Conservation (phyloP, 2,113 vertebrate genomes). For the Cariama cristata region DNA sequence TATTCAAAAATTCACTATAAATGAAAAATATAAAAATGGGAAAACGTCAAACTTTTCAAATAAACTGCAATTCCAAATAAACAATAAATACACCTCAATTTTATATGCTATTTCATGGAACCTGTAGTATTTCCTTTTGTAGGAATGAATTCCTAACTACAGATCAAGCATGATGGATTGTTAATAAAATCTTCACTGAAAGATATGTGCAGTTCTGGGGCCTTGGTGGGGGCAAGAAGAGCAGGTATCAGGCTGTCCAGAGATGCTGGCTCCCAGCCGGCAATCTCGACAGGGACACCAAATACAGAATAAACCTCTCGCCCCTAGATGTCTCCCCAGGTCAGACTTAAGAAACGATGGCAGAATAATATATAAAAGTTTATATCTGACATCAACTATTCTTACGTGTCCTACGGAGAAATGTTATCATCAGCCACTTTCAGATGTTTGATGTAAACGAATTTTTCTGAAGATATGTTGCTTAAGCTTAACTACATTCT, state of each 20-base stretch:
- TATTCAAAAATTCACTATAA: not conserved
- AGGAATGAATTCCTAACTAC: not conserved
- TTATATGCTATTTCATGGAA: not conserved
- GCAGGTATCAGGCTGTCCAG: not conserved
- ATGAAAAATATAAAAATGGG: not conserved
- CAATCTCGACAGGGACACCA: not conserved
- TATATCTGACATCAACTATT: not conserved
- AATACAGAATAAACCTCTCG: conserved; percentile 22
- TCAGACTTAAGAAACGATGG: not conserved
- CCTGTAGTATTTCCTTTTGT: not conserved
- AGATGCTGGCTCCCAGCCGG: not conserved
- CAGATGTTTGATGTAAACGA: not conserved
- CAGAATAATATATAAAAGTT: not conserved
- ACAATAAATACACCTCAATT: not conserved
- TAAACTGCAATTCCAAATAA: not conserved
- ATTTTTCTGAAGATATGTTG: accelerated
- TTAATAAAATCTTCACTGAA: not conserved
- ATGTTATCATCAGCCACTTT: not conserved
- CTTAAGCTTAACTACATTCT: not conserved
- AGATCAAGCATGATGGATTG: not conserved
- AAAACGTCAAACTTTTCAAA: not conserved
- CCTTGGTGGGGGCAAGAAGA: accelerated
- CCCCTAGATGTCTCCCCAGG: conserved; percentile 63
- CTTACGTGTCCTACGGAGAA: not conserved
- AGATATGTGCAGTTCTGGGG: not conserved